A percentile compares a stretch with the other conserved stretches of the same genome.
Conservation (phyloP, 2,797 vertebrate genomes). For the Sylvilagus floridanus region DNA sequence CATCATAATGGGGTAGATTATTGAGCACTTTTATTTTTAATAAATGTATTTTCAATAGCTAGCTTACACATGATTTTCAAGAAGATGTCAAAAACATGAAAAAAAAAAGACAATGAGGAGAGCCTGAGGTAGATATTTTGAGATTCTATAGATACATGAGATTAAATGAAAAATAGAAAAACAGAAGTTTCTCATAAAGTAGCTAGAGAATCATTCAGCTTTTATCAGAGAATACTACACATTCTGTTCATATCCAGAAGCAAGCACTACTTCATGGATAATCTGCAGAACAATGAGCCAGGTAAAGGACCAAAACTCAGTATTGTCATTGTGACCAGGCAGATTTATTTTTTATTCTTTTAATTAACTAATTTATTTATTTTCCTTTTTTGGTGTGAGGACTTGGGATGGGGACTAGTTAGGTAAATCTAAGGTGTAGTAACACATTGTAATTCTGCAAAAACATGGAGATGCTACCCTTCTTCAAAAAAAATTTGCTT, state of each 20-base stretch:
- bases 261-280: neutral
- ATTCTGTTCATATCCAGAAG: neutral
- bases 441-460: neutral
- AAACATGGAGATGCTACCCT: neutral
- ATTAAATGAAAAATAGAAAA: slow-evolving; percentile 23
- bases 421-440: neutral
- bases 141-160: neutral
- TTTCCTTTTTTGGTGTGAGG: too few relatives aligned
- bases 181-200: neutral
- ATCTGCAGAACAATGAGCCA: neutral
- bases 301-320: neutral
- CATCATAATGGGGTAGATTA: neutral
- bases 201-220: neutral
- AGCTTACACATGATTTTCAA: neutral
- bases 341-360: neutral
- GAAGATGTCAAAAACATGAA: neutral
- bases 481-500: neutral
- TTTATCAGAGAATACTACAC: neutral
- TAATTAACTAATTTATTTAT: too few relatives aligned
- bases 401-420: too few relatives aligned
- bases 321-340: neutral
- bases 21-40: slow-evolving; percentile 36
- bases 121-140: neutral
- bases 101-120: neutral
- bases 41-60: neutral